Base-by-base conservation (phyloP, 2,113 vertebrate species). In the Pitta sordida region DNA sequence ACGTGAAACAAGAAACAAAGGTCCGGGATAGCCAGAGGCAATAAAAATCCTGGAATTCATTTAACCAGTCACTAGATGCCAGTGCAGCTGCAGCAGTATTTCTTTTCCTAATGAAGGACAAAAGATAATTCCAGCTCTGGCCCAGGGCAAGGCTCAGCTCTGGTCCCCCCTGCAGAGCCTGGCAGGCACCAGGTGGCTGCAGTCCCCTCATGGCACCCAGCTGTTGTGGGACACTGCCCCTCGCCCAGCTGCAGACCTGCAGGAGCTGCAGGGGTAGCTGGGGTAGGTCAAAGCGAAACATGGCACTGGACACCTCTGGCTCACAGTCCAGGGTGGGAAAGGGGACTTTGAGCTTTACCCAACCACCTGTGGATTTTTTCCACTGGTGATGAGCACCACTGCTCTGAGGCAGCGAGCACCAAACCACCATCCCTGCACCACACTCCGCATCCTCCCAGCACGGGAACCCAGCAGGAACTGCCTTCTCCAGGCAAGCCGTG, bases 31-130 rank as follows among this genome's bases (percentile, higher is more conserved):
- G 85, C 94, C 91, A 96, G 89, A 88, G 86, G 95, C 96, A 96
- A 95, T 96, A 96, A 96, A 95, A 93, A 26, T 90, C 90, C 90
- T 95, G 91, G 95, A 96, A 97, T 96, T 97, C 87, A 95, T 96
- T 94, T 96, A 94, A 94, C 89, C 80, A 92, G 95, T 94, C 95
- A 86, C 94, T 96, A 92, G 96, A 94, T 95, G 96, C 92, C 93
- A 94, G 91, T 89, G 95, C 96, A 97, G 95, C 95, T 97, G 97
- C 96, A 93, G 91, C 74, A 70, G 86, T 62, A 86, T 94, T 96
- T 95, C 93, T 94, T 94, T 71, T 79, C 75, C 41, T 93, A 91
- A 94, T n/a, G 91, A 93, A 94, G 85, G 81, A 87, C 82, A 70
- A 86, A 91, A 93, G 80, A 80, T 76, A 88, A 78, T 49, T 36